A percentile compares a stretch with the other conserved stretches of the same genome.
Conservation (phyloP, 2,797 vertebrate species). For the Myotis daubentonii region DNA sequence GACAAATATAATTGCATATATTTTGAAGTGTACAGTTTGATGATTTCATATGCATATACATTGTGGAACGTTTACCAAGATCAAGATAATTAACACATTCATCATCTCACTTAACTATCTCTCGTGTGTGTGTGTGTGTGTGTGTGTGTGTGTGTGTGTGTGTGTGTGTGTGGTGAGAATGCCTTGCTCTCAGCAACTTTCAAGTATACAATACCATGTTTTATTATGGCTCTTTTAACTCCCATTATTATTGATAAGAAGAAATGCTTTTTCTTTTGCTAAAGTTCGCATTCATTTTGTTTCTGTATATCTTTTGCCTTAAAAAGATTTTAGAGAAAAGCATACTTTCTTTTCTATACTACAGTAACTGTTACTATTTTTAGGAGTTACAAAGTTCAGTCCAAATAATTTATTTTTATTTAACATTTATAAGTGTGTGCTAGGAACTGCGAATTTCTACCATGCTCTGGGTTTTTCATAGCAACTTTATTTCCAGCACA, state of each 20-base stretch:
- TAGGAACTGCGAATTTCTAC: background rate
- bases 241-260: constrained; percentile 37
- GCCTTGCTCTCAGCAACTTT: background rate
- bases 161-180: background rate
- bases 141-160: background rate
- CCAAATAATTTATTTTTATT: constrained; percentile 36
- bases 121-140: background rate
- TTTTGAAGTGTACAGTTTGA: constrained; percentile 10
- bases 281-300: background rate
- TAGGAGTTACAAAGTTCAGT: constrained; percentile 11
- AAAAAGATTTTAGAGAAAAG: constrained; percentile 17
- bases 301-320: background rate
- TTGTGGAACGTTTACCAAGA: constrained; percentile 27
- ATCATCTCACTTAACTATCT: background rate
- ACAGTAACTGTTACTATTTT: background rate
- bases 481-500: constrained; percentile 31
- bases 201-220: background rate
- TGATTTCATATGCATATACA: background rate
- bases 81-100: constrained; percentile 31
- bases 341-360: background rate
- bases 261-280: background rate
- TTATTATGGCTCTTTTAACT: constrained; percentile 48
- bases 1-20: constrained; percentile 26
- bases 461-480: constrained; percentile 1
- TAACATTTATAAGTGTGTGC: constrained; percentile 1